Base-by-base conservation (phyloP, 1,140 invertebrate species). In the Agrilus planipennis region DNA sequence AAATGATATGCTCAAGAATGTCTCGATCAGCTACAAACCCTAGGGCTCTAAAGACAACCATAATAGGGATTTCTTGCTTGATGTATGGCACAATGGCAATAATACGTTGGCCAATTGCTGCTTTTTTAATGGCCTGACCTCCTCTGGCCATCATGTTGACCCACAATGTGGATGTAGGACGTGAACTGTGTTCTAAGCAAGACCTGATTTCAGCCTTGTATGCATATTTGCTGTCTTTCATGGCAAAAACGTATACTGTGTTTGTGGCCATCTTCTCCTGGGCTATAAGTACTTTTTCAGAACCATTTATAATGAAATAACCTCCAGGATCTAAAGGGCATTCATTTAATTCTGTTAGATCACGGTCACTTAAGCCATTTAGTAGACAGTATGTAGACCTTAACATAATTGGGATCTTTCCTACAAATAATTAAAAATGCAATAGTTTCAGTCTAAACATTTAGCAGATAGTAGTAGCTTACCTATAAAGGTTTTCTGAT, bases 221-320 rank as follows among this genome's bases (percentile, higher is more conserved):
- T 6, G 91, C 90, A 73, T 89, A 99, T 64, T 99, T 99, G 36
- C 88, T 86, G 61, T 89, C 86, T 68, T 98, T 99, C 86, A 98
- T 93, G 55, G 88, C 86, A 60, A 99, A 99, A 2, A 99, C 95
- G 68, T 99, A 99, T 2, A 99, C 95, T 39, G 93, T 97, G 61
- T 99, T 99, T 7, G 94, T 97, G 10, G 95, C 94, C 94, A 99
- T 99, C 68, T 98, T 98, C 63, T 99, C 94, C 65, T 99, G 94
- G 6, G 94, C 94, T 65, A 99, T 98, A 1, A 99, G 65, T 40
- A 89, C 90, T 63, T 95, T 95, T 68, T 95, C 90, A 6, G 89
- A 93, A 2, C 90, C 90, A 60, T 95, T 95, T 28, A 95, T 93
- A 51, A 95, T 89, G 51, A 95, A 95, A 61, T 95, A 95, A 46